A percentile compares a stretch with the other conserved stretches of the same genome.
phyloP scores from a whole-genome alignment of 2,888 invertebrate genomes.

The Hymenopus coronatus region DNA sequence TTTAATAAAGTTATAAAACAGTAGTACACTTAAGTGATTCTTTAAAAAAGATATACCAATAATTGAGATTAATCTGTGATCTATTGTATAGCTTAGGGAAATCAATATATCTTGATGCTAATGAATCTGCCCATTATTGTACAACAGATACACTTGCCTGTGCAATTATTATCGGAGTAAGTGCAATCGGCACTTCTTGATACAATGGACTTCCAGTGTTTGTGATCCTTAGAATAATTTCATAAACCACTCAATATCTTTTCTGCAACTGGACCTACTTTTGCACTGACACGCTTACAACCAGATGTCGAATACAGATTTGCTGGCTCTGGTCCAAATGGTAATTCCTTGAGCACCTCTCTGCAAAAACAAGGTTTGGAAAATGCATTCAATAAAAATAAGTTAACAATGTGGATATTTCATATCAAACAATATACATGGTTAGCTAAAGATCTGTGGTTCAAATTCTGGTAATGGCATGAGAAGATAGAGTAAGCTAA shows the following conservation, averaged over 20 bases:
- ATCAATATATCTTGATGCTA: too few relatives aligned
- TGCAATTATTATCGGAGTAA: neutral
- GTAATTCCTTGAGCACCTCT: slow-evolving; percentile 63
- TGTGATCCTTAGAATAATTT: neutral
- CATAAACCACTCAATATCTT: neutral
- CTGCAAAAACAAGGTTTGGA: slow-evolving; percentile 46
- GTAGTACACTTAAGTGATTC: too few relatives aligned
- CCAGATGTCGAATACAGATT: slow-evolving; percentile 81
- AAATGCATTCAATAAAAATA: too few relatives aligned
- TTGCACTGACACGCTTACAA: slow-evolving; percentile 84
- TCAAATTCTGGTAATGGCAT: too few relatives aligned
- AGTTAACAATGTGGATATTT: too few relatives aligned
- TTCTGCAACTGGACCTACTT: slow-evolving; percentile 54
- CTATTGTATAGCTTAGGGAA: too few relatives aligned
- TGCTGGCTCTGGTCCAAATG: slow-evolving; percentile 70
- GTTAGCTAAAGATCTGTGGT: too few relatives aligned
- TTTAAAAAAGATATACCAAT: too few relatives aligned
- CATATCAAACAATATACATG: too few relatives aligned
- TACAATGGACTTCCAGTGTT: neutral
- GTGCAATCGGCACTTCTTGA: neutral
- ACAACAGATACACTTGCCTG: neutral
- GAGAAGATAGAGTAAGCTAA: too few relatives aligned
- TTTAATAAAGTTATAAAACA: too few relatives aligned
- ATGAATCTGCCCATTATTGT: neutral
- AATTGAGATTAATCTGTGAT: too few relatives aligned